Evolutionary conservation across 2,797 vertebrate species (phyloP).

Genomic region (Sebastes nivosus): DNA sequence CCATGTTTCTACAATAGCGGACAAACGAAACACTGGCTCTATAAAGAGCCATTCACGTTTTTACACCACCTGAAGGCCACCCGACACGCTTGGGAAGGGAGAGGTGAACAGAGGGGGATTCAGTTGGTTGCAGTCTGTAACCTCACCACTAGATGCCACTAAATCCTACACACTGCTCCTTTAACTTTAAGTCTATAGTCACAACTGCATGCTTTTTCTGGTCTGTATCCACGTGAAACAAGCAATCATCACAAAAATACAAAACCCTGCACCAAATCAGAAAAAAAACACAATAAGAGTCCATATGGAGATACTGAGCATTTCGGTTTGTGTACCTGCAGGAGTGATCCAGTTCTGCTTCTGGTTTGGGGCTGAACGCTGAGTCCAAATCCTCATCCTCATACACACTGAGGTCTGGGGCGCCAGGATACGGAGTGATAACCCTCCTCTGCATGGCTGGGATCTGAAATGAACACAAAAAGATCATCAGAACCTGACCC

Average conservation of each 20-base stretch:
- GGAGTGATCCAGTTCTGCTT: slow-evolving; percentile 83
- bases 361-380: slow-evolving; percentile 81
- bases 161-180: neutral
- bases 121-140: neutral
- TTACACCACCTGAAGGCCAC: neutral
- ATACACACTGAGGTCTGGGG: slow-evolving; percentile 91
- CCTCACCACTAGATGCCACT: neutral
- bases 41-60: neutral
- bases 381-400: slow-evolving; percentile 86
- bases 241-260: neutral
- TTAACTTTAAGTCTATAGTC: neutral
- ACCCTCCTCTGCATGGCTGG: slow-evolving; percentile 94
- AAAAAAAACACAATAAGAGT: neutral
- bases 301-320: neutral
- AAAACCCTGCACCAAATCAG: neutral
- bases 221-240: neutral
- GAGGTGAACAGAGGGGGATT: neutral
- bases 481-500: neutral
- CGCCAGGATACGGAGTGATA: slow-evolving; percentile 92
- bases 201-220: neutral
- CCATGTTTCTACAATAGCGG: neutral
- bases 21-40: neutral
- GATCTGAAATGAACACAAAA: slow-evolving; percentile 81
- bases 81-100: neutral
- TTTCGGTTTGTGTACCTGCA: slow-evolving; percentile 79